These are phyloP conservation scores for Apus apus DNA, from an alignment of 2,113 vertebrate species.

Conservation along the genomic window DNA sequence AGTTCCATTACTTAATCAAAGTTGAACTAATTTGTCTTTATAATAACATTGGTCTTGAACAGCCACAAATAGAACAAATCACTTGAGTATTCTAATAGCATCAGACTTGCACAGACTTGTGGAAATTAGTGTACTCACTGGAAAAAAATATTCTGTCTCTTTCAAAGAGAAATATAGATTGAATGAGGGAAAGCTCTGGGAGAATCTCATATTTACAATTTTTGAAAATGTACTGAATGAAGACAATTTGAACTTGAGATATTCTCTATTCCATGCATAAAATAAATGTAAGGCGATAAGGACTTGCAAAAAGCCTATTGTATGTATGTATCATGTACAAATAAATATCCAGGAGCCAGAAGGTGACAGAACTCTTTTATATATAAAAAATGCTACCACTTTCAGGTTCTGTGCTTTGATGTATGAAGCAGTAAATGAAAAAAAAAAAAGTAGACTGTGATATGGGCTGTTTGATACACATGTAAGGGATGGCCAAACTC, in stretches of 20 bases:
- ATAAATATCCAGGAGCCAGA: not conserved
- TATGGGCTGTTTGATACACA: not conserved
- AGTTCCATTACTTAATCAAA: not conserved
- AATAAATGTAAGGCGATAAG: not conserved
- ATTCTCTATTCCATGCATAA: not conserved
- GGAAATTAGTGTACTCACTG: not conserved
- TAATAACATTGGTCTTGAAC: not conserved
- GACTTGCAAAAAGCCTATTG: not conserved
- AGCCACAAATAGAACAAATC: not conserved
- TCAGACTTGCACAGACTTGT: not conserved
- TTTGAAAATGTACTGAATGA: not conserved
- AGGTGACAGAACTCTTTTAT: not conserved
- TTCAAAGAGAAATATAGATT: not conserved
- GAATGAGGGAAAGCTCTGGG: not conserved
- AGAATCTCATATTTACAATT: not conserved
- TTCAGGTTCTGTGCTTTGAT: not conserved
- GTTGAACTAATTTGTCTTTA: not conserved
- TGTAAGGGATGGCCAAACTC: not conserved
- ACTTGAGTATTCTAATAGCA: not conserved
- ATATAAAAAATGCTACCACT: not conserved
- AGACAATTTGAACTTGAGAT: not conserved
- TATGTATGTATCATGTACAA: not conserved
- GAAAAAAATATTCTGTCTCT: not conserved
- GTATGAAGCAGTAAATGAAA: not conserved
- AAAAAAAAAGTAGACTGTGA: not conserved